These are phyloP conservation scores for Falcunculus frontatus DNA, from an alignment of 2,113 vertebrate species.

Conservation along the genomic window DNA sequence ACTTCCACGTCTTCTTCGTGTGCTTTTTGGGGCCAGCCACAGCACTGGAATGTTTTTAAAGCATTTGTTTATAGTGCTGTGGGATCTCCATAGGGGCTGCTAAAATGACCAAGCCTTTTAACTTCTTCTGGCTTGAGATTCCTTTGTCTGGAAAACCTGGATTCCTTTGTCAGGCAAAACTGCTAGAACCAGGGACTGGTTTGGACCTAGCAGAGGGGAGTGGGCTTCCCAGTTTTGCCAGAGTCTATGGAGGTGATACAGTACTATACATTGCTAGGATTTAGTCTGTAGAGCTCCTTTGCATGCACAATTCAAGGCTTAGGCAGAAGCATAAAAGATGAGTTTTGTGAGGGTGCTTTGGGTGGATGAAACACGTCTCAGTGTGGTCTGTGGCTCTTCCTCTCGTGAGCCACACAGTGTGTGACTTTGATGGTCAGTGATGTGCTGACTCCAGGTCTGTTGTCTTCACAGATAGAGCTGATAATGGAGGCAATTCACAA, in stretches of 20 bases:
- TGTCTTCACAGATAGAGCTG: slow-evolving; percentile 82
- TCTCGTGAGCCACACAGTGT: background rate
- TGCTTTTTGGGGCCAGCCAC: background rate
- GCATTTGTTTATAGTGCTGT: background rate
- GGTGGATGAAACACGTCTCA: background rate
- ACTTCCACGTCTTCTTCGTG: background rate
- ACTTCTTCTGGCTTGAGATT: background rate
- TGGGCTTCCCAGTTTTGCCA: background rate
- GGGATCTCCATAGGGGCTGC: background rate
- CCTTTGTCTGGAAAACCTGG: background rate
- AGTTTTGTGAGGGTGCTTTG: background rate
- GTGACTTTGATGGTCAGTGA: background rate
- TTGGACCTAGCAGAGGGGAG: background rate
- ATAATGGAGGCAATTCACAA: slow-evolving; percentile 90
- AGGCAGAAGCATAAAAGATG: background rate
- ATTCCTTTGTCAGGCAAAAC: background rate
- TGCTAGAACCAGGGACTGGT: background rate
- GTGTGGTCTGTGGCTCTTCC: background rate
- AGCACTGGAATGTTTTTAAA: background rate
- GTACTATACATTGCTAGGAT: background rate
- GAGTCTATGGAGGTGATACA: background rate
- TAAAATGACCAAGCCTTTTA: background rate
- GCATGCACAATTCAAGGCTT: background rate
- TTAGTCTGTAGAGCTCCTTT: background rate
- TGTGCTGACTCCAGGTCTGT: background rate